Percentiles rank a stretch among this genome's conserved stretches.
Evolutionary conservation across 2,888 invertebrate genomes (phyloP).

Genomic region (Epirrhoe alternata): DNA sequence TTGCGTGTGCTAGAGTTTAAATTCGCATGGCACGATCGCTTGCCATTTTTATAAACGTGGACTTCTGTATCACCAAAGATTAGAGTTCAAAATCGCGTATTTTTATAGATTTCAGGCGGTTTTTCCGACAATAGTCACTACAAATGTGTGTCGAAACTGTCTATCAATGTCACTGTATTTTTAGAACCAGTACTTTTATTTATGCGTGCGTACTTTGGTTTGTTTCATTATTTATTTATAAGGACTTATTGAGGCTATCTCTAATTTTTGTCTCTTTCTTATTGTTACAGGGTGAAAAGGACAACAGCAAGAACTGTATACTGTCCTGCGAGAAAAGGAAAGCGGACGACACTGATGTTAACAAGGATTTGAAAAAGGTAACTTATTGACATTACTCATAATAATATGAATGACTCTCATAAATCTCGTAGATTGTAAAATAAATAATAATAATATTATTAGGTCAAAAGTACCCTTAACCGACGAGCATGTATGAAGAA

Average conservation of each 20-base stretch:
- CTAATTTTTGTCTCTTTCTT: slow-evolving; percentile 36
- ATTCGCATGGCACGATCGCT: neutral
- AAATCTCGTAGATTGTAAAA: too few relatives aligned
- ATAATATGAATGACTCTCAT: too few relatives aligned
- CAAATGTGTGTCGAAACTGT: neutral
- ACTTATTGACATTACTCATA: slow-evolving; percentile 25
- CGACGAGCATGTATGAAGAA: too few relatives aligned
- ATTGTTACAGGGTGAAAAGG: slow-evolving; percentile 87
- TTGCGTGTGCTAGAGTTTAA: slow-evolving; percentile 1
- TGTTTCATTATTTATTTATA: neutral
- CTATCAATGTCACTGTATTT: slow-evolving; percentile 10
- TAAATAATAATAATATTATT: too few relatives aligned
- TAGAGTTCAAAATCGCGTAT: slow-evolving; percentile 12
- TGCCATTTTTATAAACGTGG: neutral
- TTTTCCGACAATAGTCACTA: neutral
- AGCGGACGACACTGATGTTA: slow-evolving; percentile 92
- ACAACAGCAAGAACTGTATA: slow-evolving; percentile 86
- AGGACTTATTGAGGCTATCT: neutral
- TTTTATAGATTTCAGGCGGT: neutral
- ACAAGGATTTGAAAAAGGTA: slow-evolving; percentile 95
- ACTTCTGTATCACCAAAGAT: neutral
- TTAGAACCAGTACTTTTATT: neutral
- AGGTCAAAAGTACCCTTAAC: too few relatives aligned
- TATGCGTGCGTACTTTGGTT: neutral
- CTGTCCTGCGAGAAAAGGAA: slow-evolving; percentile 91